Conservation (phyloP, 2,888 invertebrate species). For the Lysandra coridon region DNA sequence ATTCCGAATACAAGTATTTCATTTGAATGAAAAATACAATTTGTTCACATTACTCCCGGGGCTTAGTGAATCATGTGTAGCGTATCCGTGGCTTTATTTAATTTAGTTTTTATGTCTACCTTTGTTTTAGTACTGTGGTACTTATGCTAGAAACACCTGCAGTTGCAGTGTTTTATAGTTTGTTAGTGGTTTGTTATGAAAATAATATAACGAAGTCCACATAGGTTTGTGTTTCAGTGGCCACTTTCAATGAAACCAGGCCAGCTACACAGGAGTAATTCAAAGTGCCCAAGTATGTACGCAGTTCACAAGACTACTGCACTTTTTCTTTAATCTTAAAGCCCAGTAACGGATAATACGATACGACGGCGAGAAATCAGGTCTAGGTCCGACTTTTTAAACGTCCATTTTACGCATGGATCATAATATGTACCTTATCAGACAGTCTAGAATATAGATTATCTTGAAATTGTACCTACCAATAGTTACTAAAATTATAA, state of each 20-base stretch:
- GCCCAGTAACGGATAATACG: too few species aligned
- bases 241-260: not conserved
- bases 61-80: not conserved
- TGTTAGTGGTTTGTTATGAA: not conserved
- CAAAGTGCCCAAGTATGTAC: too few species aligned
- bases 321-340: too few species aligned
- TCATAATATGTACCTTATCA: too few species aligned
- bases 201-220: not conserved
- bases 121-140: not conserved
- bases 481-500: too few species aligned
- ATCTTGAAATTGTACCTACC: too few species aligned
- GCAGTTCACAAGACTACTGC: too few species aligned
- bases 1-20: slow-evolving; percentile 31
- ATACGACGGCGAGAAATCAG: too few species aligned
- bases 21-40: slow-evolving; percentile 27
- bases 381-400: too few species aligned
- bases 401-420: too few species aligned
- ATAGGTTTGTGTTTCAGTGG: not conserved
- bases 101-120: not conserved
- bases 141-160: not conserved
- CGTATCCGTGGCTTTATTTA: not conserved
- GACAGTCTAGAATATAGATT: too few species aligned
- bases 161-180: not conserved
- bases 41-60: slow-evolving; percentile 14
- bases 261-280: too few species aligned